These are phyloP conservation scores for Pentamera pediparva DNA, from an alignment of 53 echinoderm and acorn worm species.

Conservation along the genomic window DNA sequence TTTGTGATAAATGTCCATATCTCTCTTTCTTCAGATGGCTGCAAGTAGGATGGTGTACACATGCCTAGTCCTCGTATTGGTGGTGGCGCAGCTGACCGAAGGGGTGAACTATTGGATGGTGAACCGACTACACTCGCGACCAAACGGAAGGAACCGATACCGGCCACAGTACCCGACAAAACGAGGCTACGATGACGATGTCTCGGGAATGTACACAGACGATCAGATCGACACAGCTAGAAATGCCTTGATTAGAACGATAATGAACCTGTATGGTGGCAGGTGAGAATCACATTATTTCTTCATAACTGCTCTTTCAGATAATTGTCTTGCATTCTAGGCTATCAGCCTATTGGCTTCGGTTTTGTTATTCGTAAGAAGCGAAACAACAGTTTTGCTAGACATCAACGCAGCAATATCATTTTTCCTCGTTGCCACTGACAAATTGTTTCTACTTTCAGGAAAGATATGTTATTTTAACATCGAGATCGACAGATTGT, in stretches of 20 bases:
- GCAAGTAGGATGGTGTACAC: background rate
- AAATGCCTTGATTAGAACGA: conserved; percentile 22
- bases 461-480: no score
- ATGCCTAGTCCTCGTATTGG: background rate
- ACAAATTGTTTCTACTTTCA: no score
- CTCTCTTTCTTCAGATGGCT: conserved; percentile 17
- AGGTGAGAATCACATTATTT: no score
- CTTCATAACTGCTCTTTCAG: no score
- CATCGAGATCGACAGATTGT: no score
- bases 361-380: no score
- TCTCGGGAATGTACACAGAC: background rate
- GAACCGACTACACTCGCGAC: background rate
- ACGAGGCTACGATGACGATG: conserved; percentile 2
- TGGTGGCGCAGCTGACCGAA: conserved; percentile 7
- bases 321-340: no score
- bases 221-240: conserved; percentile 12
- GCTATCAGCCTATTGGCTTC: no score
- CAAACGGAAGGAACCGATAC: background rate
- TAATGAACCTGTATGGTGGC: conserved; percentile 3
- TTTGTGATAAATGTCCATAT: no score
- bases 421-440: no score
- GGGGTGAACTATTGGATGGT: conserved; percentile 7
- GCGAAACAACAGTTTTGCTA: no score
- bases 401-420: no score
- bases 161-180: background rate